A percentile compares a stretch with the other conserved stretches of the same genome.
Conservation (phyloP, 53 echinoderm and acorn worm species). For the Echinometra lucunter region DNA sequence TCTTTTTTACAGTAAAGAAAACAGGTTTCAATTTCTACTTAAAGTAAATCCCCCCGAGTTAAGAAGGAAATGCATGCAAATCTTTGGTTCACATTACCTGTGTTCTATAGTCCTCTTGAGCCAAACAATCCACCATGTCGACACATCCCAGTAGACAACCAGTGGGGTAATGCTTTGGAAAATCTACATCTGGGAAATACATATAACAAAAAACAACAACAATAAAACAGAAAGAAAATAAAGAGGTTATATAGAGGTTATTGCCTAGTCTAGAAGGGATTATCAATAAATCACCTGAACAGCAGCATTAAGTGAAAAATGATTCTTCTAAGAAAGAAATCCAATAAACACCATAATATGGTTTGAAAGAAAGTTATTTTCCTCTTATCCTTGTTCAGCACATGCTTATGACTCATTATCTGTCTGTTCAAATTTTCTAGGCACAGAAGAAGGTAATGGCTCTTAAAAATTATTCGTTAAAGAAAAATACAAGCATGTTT, state of each 20-base stretch:
- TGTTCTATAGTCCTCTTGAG: constrained; percentile 95
- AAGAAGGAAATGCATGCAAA: not conserved
- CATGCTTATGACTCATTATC: no score
- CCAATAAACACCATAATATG: no score
- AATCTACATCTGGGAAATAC: constrained; percentile 58
- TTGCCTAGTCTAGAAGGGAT: not conserved
- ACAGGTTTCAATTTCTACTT: not conserved
- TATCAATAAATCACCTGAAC: not conserved
- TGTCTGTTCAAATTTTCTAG: no score
- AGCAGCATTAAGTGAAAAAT: no score
- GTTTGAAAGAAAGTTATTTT: no score
- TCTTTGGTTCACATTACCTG: constrained; percentile 66
- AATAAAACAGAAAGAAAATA: not conserved
- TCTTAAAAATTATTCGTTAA: no score
- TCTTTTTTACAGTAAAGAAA: no score
- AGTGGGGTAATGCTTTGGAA: constrained; percentile 87
- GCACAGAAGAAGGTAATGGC: no score
- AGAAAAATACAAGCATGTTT: no score
- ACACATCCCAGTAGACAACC: constrained; percentile 94
- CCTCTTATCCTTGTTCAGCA: no score
- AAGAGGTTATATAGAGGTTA: not conserved
- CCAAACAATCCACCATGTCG: constrained; percentile 93
- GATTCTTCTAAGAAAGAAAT: no score
- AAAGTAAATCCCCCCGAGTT: not conserved
- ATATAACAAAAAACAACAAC: no score